A percentile compares a stretch with the other conserved stretches of the same genome.
phyloP scores from a whole-genome alignment of 2,797 vertebrate genomes.

The Intellagama lesueurii region DNA sequence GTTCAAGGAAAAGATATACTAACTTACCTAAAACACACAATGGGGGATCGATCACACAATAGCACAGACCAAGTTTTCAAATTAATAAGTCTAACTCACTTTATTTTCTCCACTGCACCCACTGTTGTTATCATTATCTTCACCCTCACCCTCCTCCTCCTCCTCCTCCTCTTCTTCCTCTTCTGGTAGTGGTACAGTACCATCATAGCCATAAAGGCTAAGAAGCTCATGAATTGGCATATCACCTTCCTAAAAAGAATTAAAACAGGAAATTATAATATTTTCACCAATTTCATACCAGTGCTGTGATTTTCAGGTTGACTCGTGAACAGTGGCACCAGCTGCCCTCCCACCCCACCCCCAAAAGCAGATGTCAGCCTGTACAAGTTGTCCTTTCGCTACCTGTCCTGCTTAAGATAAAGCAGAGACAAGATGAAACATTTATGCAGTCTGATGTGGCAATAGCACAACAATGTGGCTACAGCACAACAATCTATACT shows the following conservation, averaged over 20 bases:
- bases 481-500: neutral
- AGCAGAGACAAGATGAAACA: neutral
- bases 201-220: slow-evolving; percentile 93
- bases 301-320: slow-evolving; percentile 15
- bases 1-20: slow-evolving; percentile 15
- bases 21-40: slow-evolving; percentile 16
- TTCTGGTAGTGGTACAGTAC: slow-evolving; percentile 89
- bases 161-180: slow-evolving; percentile 92
- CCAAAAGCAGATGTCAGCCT: slow-evolving; percentile 4
- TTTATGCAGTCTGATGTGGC: neutral
- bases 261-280: slow-evolving; percentile 41
- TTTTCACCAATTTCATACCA: slow-evolving; percentile 33
- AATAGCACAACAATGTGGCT: neutral
- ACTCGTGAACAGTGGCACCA: slow-evolving; percentile 19
- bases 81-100: slow-evolving; percentile 57
- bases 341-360: neutral
- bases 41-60: slow-evolving; percentile 8
- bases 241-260: slow-evolving; percentile 88
- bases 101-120: slow-evolving; percentile 90
- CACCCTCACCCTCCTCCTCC: slow-evolving; percentile 85
- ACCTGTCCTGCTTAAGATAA: neutral
- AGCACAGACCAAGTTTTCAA: neutral
- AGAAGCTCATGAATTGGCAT: slow-evolving; percentile 98
- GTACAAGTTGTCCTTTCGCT: neutral
- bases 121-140: slow-evolving; percentile 91